Conservation (phyloP, 1,140 invertebrate genomes). For the Galendromus occidentalis region DNA sequence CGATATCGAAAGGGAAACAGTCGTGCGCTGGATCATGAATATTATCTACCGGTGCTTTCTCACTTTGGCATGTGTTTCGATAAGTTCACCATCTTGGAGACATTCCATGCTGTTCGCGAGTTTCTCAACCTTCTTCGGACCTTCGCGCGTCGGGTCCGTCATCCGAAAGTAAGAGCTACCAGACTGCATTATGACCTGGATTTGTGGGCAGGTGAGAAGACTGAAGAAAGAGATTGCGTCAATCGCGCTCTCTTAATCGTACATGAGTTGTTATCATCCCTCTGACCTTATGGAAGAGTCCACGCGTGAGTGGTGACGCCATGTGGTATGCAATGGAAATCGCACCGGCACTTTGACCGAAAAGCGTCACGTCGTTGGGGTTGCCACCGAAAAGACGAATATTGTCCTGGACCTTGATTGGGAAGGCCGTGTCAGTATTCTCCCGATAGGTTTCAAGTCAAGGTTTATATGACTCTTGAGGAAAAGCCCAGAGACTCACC, state of each 20-base stretch:
- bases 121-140: constrained; percentile 1
- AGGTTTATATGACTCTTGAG: background rate
- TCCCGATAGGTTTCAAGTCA: background rate
- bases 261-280: background rate
- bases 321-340: constrained; percentile 6
- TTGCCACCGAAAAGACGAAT: background rate
- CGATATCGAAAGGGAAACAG: too few relatives aligned
- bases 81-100: background rate
- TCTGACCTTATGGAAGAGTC: constrained; percentile 1
- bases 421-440: background rate
- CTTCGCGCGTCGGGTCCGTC: background rate
- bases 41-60: background rate
- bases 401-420: constrained; percentile 2
- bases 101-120: background rate
- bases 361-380: background rate
- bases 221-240: background rate
- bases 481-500: constrained; percentile 37
- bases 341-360: background rate
- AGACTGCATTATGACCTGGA: background rate
- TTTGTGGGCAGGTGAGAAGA: background rate
- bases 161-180: background rate
- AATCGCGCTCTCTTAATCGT: too few relatives aligned
- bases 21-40: background rate
- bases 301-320: background rate
- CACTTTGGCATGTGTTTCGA: constrained; percentile 5